These are phyloP conservation scores for Pelobates cultripes DNA, from an alignment of 2,797 vertebrate species.

Conservation along the genomic window DNA sequence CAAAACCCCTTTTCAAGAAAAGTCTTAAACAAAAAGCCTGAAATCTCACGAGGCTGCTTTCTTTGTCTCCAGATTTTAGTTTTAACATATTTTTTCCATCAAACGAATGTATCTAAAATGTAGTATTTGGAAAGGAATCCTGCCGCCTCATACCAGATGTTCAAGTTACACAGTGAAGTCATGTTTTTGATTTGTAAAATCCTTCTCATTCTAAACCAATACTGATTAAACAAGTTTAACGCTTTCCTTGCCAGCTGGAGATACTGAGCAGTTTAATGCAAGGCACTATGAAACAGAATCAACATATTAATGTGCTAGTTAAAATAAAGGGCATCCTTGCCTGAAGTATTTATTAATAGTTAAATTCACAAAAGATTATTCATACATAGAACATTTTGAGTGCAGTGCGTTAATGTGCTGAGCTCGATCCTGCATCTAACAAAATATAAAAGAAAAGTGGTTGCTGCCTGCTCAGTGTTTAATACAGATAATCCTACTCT, in stretches of 20 bases:
- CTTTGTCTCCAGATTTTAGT: slow-evolving; percentile 45
- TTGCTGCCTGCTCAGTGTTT: too few species aligned
- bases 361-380: too few species aligned
- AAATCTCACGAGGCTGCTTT: slow-evolving; percentile 38
- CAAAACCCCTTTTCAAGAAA: slow-evolving; percentile 47
- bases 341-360: too few species aligned
- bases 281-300: too few species aligned
- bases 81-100: slow-evolving; percentile 55
- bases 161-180: slow-evolving; percentile 41
- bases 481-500: too few species aligned
- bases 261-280: too few species aligned
- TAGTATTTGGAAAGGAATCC: slow-evolving; percentile 40
- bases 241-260: neutral
- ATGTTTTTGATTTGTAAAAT: slow-evolving; percentile 47
- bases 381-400: too few species aligned
- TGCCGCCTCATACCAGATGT: slow-evolving; percentile 44
- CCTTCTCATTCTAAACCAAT: slow-evolving; percentile 13
- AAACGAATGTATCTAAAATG: slow-evolving; percentile 50
- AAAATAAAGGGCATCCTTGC: too few species aligned
- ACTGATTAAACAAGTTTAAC: slow-evolving; percentile 37
- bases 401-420: too few species aligned
- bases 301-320: too few species aligned
- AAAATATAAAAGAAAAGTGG: too few species aligned
- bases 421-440: too few species aligned
- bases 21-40: slow-evolving; percentile 51